phyloP scores from a whole-genome alignment of 1,140 invertebrate species.

The Anastrepha ludens region DNA sequence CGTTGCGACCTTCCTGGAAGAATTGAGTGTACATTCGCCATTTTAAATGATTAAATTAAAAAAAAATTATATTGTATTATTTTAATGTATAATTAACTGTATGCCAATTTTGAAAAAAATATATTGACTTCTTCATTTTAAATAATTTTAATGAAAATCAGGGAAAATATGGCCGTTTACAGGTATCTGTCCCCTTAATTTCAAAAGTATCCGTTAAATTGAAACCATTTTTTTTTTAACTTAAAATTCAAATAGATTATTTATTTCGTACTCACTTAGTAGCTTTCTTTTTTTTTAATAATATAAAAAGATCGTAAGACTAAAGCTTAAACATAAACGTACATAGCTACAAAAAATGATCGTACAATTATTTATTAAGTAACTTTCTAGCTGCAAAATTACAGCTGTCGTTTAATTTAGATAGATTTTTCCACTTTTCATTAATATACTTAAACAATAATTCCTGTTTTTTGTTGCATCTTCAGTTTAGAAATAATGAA shows the following conservation, averaged over 20 bases:
- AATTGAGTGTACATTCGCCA: too few species aligned
- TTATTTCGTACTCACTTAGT: constrained; percentile 11
- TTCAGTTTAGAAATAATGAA: constrained; percentile 7
- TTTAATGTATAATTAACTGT: too few species aligned
- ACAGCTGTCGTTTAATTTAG: constrained; percentile 17
- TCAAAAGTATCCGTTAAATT: too few species aligned
- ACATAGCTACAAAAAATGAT: not conserved
- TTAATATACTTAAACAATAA: not conserved
- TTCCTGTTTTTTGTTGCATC: constrained; percentile 18
- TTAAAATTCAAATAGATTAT: constrained; percentile 32
- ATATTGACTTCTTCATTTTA: too few species aligned
- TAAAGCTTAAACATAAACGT: not conserved
- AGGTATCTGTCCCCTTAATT: too few species aligned
- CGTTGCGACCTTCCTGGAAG: too few species aligned
- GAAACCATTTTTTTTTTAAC: not conserved
- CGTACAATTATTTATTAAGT: constrained; percentile 17
- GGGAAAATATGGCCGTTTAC: too few species aligned
- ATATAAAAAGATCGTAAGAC: constrained; percentile 46
- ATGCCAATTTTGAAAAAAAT: too few species aligned
- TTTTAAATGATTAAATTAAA: too few species aligned
- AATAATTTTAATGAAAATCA: too few species aligned
- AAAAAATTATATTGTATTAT: too few species aligned
- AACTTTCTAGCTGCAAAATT: constrained; percentile 15
- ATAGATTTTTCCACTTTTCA: not conserved
- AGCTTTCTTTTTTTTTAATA: constrained; percentile 11